Evolutionary conservation across 2,888 invertebrate species (phyloP).

Genomic region (Oscheius sp.): DNA sequence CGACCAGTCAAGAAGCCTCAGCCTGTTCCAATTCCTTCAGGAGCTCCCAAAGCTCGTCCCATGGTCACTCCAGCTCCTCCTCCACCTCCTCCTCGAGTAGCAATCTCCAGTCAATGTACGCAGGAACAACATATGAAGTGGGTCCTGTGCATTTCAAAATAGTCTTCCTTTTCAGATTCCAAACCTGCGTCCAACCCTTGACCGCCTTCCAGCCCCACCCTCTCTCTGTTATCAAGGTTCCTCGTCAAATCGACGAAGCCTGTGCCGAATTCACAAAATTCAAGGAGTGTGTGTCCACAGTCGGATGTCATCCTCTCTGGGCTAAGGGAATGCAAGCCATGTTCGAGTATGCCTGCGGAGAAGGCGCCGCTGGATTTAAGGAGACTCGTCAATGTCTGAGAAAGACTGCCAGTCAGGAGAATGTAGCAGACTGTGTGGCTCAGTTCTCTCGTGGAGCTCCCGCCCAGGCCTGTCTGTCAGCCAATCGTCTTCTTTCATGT

Average conservation of each 20-base stretch:
- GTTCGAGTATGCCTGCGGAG: constrained; percentile 71
- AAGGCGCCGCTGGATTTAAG: constrained; percentile 60
- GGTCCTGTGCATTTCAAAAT: not conserved
- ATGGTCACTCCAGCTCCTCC: constrained; percentile 51
- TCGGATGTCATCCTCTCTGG: constrained; percentile 68
- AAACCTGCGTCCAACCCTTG: constrained; percentile 67
- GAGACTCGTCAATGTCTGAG: constrained; percentile 63
- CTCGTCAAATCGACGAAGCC: constrained; percentile 68
- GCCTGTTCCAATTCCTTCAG: constrained; percentile 47
- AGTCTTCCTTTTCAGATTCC: constrained; percentile 45
- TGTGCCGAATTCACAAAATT: constrained; percentile 65
- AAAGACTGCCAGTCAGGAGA: constrained; percentile 41
- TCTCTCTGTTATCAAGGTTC: constrained; percentile 69
- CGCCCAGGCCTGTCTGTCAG: constrained; percentile 67
- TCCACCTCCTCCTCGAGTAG: constrained; percentile 38
- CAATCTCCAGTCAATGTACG: constrained; percentile 47
- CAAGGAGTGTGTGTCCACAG: constrained; percentile 53
- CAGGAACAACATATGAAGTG: constrained; percentile 63
- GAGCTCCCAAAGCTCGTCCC: constrained; percentile 42
- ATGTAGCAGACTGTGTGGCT: constrained; percentile 63
- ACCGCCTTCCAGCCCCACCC: constrained; percentile 71
- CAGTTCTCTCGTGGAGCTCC: constrained; percentile 71
- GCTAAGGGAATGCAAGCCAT: constrained; percentile 71
- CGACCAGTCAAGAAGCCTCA: constrained; percentile 59
- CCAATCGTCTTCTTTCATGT: constrained; percentile 66